phyloP scores from a whole-genome alignment of 2,888 invertebrate genomes.

The Cheiracanthium punctorium region DNA sequence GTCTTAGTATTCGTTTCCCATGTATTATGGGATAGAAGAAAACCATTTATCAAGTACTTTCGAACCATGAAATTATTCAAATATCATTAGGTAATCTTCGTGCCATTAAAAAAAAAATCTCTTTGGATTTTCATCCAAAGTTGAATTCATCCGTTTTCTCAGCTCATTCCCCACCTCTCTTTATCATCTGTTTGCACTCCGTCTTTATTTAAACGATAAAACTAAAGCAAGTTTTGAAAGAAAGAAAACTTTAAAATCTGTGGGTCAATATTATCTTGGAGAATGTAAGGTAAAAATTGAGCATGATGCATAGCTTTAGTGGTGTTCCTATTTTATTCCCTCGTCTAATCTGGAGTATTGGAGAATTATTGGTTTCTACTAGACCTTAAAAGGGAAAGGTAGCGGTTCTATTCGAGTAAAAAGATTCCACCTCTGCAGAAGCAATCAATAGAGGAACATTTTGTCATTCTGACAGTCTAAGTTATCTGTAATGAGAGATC shows the following conservation, averaged over 20 bases:
- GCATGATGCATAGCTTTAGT: constrained; percentile 43
- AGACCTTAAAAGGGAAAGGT: constrained; percentile 27
- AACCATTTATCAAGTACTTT: too few relatives aligned
- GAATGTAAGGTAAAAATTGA: constrained; percentile 23
- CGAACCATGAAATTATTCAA: neutral
- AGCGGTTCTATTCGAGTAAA: constrained; percentile 40
- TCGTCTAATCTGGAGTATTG: constrained; percentile 46
- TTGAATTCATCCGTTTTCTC: constrained; percentile 14
- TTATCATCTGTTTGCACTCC: constrained; percentile 44
- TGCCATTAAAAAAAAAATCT: constrained; percentile 3
- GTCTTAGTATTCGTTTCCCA: too few relatives aligned
- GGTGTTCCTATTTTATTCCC: constrained; percentile 41
- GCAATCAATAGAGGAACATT: constrained; percentile 63
- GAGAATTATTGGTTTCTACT: constrained; percentile 57
- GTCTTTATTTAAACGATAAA: constrained; percentile 57
- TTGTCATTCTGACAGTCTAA: constrained; percentile 65
- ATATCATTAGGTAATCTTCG: neutral
- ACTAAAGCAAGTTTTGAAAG: constrained; percentile 19
- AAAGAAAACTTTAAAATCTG: constrained; percentile 30
- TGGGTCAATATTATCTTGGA: constrained; percentile 39
- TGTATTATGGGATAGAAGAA: too few relatives aligned
- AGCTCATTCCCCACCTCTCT: constrained; percentile 6
- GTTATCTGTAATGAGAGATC: constrained; percentile 39
- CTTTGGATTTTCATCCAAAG: too few relatives aligned
- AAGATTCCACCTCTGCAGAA: constrained; percentile 9